Percentiles rank a stretch among this genome's conserved stretches.
These are phyloP conservation scores for Phyto melanocephala DNA, from an alignment of 2,888 invertebrate species.

Conservation along the genomic window DNA sequence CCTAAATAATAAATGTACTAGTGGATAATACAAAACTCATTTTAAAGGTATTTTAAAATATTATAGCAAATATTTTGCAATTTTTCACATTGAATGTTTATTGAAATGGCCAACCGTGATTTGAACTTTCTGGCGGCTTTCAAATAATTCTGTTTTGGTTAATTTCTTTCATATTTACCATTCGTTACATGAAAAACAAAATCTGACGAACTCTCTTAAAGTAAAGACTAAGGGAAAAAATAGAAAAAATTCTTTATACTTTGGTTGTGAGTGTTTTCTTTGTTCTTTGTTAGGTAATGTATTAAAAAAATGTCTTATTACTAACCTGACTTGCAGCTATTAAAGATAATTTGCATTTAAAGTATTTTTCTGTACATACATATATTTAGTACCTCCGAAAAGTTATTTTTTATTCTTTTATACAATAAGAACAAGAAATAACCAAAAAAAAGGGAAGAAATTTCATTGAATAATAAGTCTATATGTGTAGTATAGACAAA, in stretches of 20 bases:
- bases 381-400: not conserved
- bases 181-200: not conserved
- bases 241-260: not conserved
- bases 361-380: slow-evolving; percentile 38
- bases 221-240: too few species aligned
- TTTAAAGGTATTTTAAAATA: not conserved
- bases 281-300: not conserved
- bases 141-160: not conserved
- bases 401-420: not conserved
- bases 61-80: not conserved
- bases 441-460: too few species aligned
- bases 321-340: slow-evolving; percentile 66
- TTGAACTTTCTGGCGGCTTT: not conserved
- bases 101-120: not conserved
- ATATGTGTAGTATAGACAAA: not conserved
- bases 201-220: not conserved
- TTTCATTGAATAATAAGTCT: slow-evolving; percentile 17
- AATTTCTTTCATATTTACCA: not conserved
- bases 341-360: slow-evolving; percentile 68
- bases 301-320: slow-evolving; percentile 45
- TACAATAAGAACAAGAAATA: not conserved
- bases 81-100: slow-evolving; percentile 7
- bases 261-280: not conserved
- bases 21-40: not conserved
- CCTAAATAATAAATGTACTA: slow-evolving; percentile 8